These are phyloP conservation scores for Arrhopalites spinosus DNA, from an alignment of 2,888 invertebrate genomes.

Conservation along the genomic window DNA sequence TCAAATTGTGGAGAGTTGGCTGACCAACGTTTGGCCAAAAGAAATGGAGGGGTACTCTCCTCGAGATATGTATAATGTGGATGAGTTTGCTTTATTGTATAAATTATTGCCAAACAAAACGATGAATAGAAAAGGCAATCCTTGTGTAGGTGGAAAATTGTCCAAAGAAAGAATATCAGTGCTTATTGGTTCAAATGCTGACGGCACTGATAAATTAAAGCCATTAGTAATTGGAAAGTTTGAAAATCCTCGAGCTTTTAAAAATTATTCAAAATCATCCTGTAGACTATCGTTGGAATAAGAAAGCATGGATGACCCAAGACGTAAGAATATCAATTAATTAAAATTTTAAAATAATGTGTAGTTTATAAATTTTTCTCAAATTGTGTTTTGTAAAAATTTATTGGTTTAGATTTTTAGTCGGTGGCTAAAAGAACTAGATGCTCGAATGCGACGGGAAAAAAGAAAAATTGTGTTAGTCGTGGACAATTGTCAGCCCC, in stretches of 20 bases:
- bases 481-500: conserved; percentile 38
- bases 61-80: neutral
- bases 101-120: neutral
- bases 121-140: neutral
- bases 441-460: conserved; percentile 11
- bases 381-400: neutral
- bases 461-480: conserved; percentile 37
- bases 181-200: conserved; percentile 38
- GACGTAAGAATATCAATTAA: conserved; percentile 39
- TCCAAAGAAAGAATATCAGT: conserved; percentile 40
- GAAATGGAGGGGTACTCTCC: neutral
- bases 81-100: neutral
- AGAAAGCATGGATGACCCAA: conserved; percentile 59
- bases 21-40: neutral
- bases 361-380: neutral
- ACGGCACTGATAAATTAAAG: conserved; percentile 41
- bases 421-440: conserved; percentile 30
- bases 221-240: conserved; percentile 43
- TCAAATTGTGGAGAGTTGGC: neutral
- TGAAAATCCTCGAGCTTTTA: neutral
- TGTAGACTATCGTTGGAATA: conserved; percentile 48
- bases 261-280: conserved; percentile 1
- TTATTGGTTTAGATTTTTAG: conserved; percentile 30
- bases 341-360: neutral
- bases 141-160: conserved; percentile 31